Conservation (phyloP, 1,140 invertebrate species). For the Bilobella aurantiaca region DNA sequence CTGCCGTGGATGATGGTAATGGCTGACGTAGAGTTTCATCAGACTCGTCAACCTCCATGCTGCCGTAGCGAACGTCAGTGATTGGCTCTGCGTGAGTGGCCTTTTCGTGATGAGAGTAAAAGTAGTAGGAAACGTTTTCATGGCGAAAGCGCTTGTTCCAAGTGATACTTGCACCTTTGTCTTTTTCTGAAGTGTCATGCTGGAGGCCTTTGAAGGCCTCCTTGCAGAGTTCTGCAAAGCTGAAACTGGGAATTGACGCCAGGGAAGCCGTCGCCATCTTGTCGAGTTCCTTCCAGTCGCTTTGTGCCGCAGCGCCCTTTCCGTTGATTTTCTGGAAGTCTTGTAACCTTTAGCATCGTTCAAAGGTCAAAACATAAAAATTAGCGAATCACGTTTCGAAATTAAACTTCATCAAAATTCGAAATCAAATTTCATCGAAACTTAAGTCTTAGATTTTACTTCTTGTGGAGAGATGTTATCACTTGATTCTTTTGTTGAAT, state of each 20-base stretch:
- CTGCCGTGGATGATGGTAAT: background rate
- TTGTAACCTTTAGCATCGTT: background rate
- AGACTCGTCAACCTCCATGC: background rate
- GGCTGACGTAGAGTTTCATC: background rate
- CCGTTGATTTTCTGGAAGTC: background rate
- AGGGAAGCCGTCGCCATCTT: background rate
- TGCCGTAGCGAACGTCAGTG: background rate
- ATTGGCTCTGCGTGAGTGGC: background rate
- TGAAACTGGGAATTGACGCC: background rate
- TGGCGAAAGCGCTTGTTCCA: background rate
- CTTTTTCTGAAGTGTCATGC: background rate
- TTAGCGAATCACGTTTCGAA: background rate
- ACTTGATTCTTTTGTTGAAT: background rate
- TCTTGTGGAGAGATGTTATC: background rate
- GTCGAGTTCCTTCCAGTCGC: background rate
- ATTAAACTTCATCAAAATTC: background rate
- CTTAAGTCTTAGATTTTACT: background rate
- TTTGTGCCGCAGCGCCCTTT: background rate
- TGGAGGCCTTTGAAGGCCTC: background rate
- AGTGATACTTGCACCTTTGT: background rate
- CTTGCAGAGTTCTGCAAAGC: background rate
- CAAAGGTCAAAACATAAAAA: background rate
- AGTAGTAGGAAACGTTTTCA: background rate
- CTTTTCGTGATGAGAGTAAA: background rate
- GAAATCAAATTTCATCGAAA: background rate